Evolutionary conservation across 1,140 invertebrate species (phyloP).

Genomic region (Lucilia cuprina): DNA sequence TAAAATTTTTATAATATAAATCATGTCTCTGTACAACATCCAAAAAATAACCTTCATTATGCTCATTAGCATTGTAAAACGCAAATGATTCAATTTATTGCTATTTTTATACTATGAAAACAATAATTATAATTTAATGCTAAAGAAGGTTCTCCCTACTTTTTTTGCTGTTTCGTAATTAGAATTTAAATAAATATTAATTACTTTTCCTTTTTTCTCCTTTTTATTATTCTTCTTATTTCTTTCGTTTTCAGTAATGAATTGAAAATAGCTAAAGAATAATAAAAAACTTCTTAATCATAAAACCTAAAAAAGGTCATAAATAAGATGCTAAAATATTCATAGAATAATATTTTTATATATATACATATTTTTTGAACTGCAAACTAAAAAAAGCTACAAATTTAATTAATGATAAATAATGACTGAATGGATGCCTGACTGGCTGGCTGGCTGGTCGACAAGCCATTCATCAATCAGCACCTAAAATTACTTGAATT

Average conservation of each 20-base stretch:
- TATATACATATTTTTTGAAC: not conserved
- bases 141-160: not conserved
- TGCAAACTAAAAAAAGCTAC: not conserved
- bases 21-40: not conserved
- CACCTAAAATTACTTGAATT: not conserved
- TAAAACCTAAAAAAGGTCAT: not conserved
- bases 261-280: not conserved
- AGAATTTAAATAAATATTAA: not conserved
- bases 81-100: not conserved
- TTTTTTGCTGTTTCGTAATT: not conserved
- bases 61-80: conserved; percentile 4
- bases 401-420: conserved; percentile 15
- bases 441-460: not conserved
- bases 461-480: conserved; percentile 4
- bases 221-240: not conserved
- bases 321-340: conserved; percentile 2
- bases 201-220: not conserved
- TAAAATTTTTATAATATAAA: not conserved
- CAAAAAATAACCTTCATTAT: not conserved
- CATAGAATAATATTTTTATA: not conserved
- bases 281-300: not conserved
- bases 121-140: not conserved
- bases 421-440: not conserved
- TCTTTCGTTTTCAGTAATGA: not conserved
- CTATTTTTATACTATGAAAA: not conserved